phyloP scores from a whole-genome alignment of 2,113 vertebrate genomes.

The Pantherophis guttatus region DNA sequence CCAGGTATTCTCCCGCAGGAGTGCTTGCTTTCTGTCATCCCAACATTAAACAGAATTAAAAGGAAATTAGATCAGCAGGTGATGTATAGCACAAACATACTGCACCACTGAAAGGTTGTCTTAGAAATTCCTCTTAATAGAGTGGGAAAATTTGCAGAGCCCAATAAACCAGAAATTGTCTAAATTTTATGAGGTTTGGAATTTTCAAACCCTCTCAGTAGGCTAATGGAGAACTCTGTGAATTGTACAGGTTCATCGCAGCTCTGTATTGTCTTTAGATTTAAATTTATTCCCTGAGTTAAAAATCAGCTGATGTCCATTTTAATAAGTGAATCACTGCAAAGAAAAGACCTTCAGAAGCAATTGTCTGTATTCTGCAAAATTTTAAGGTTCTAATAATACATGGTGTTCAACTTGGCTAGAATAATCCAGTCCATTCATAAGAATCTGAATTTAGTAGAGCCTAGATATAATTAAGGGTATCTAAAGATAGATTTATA shows the following conservation, averaged over 20 bases:
- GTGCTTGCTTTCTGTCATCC: not conserved
- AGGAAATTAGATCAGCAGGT: not conserved
- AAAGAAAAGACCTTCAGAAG: not conserved
- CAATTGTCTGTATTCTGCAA: not conserved
- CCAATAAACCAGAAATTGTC: not conserved
- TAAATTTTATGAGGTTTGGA: not conserved
- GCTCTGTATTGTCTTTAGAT: not conserved
- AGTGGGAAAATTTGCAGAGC: not conserved
- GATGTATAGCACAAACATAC: not conserved
- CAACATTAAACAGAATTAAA: not conserved
- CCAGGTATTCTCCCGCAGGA: rapidly evolving
- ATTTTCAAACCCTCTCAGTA: not conserved
- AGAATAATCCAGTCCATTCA: not conserved
- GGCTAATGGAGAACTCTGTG: not conserved
- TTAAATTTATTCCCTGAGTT: not conserved
- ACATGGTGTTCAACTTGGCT: not conserved
- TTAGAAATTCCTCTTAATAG: not conserved
- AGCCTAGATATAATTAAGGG: not conserved
- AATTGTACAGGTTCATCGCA: not conserved
- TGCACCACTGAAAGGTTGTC: not conserved
- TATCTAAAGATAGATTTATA: not conserved
- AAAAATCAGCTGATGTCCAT: not conserved
- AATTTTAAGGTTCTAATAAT: not conserved
- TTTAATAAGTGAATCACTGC: not conserved
- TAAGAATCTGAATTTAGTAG: not conserved